These are phyloP conservation scores for Philereme vetulata DNA, from an alignment of 2,888 invertebrate species.

Conservation along the genomic window DNA sequence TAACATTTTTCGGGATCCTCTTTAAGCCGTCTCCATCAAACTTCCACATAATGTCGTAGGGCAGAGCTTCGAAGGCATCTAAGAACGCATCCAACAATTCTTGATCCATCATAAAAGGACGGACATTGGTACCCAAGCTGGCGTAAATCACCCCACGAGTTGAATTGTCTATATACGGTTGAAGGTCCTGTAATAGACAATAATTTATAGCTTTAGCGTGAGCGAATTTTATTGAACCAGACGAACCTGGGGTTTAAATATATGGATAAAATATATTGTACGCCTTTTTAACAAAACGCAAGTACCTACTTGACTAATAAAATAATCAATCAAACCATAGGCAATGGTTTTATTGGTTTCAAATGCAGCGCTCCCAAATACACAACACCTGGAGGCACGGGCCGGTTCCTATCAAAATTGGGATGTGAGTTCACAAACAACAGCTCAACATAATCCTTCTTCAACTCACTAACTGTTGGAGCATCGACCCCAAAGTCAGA, in stretches of 20 bases:
- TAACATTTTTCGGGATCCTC: slow-evolving; percentile 41
- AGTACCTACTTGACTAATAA: neutral
- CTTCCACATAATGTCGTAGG: slow-evolving; percentile 48
- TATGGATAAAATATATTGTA: too few relatives aligned
- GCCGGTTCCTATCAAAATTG: slow-evolving; percentile 46
- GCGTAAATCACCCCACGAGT: slow-evolving; percentile 46
- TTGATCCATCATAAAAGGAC: slow-evolving; percentile 39
- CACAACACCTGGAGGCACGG: slow-evolving; percentile 49
- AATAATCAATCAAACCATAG: slow-evolving; percentile 14
- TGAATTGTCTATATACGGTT: slow-evolving; percentile 42
- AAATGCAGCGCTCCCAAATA: slow-evolving; percentile 48
- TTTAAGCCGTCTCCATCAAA: slow-evolving; percentile 41
- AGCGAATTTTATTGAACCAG: too few relatives aligned
- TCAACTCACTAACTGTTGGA: slow-evolving; percentile 43
- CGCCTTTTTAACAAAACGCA: too few relatives aligned
- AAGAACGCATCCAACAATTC: slow-evolving; percentile 41
- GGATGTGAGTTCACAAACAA: slow-evolving; percentile 47
- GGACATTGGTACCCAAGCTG: slow-evolving; percentile 48
- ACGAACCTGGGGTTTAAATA: too few relatives aligned
- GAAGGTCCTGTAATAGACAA: slow-evolving; percentile 42
- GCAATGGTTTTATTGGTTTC: slow-evolving; percentile 43
- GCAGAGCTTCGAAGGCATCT: slow-evolving; percentile 41
- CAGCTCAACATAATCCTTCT: slow-evolving; percentile 45
- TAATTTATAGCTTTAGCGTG: neutral
- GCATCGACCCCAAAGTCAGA: slow-evolving; percentile 41